These are phyloP conservation scores for Agriotes lineatus DNA, from an alignment of 2,888 invertebrate species.

Conservation along the genomic window DNA sequence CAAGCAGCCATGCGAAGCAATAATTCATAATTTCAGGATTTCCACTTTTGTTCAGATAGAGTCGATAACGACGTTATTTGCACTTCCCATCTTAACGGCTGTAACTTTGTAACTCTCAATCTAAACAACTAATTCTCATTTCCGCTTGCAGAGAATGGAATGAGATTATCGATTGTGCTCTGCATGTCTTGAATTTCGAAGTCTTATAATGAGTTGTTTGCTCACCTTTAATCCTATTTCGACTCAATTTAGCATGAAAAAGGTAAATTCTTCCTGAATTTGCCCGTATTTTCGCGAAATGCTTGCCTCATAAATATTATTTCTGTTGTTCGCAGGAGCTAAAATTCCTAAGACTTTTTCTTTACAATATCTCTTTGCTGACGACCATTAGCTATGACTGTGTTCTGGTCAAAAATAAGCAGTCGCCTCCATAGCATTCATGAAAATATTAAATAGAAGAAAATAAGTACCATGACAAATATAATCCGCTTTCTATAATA, in stretches of 20 bases:
- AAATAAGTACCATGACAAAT: no score
- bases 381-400: no score
- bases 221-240: slow-evolving; percentile 24
- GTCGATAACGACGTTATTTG: slow-evolving; percentile 8
- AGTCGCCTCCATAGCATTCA: no score
- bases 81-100: slow-evolving; percentile 20
- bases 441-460: no score
- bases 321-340: no score
- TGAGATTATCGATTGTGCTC: slow-evolving; percentile 27
- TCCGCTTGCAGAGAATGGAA: slow-evolving; percentile 14
- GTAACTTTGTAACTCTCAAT: slow-evolving; percentile 24
- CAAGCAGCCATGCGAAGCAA: no score
- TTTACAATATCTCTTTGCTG: no score
- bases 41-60: slow-evolving; percentile 6
- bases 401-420: no score
- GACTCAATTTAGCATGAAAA: slow-evolving; percentile 13
- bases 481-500: no score
- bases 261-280: not conserved
- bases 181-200: slow-evolving; percentile 28
- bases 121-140: slow-evolving; percentile 30
- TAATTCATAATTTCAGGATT: slow-evolving; percentile 1
- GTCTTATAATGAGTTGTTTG: slow-evolving; percentile 25
- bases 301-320: no score
- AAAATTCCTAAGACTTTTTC: no score
- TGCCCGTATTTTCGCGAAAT: no score